A percentile compares a stretch with the other conserved stretches of the same genome.
phyloP scores from a whole-genome alignment of 2,888 invertebrate species.

The Blera fallax region DNA sequence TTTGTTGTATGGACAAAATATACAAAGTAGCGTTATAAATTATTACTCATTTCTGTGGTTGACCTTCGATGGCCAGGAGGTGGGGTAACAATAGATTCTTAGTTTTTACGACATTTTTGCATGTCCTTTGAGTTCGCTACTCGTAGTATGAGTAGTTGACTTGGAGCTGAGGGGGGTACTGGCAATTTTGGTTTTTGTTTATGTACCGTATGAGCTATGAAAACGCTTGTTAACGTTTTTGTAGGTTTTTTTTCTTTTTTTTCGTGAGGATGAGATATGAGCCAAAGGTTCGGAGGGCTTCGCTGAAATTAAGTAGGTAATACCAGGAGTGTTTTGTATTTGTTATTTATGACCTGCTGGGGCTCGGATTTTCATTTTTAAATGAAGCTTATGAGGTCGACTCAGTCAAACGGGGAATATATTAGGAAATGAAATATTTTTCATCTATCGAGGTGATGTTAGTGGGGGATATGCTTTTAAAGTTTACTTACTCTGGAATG shows the following conservation, averaged over 20 bases:
- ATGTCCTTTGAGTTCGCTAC: conserved; percentile 58
- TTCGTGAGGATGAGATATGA: conserved; percentile 32
- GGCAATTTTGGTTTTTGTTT: conserved; percentile 43
- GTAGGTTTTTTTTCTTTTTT: background rate
- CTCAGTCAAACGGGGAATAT: background rate
- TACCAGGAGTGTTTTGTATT: conserved; percentile 60
- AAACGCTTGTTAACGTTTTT: conserved; percentile 51
- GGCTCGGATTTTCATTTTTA: conserved; percentile 18
- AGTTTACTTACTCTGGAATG: no score
- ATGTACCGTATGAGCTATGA: conserved; percentile 60
- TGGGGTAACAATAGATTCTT: conserved; percentile 48
- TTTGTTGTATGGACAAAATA: conserved; percentile 42
- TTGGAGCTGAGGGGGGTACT: background rate
- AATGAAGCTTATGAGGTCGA: background rate
- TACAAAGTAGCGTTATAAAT: conserved; percentile 72
- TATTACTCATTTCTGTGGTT: conserved; percentile 67
- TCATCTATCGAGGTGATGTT: background rate
- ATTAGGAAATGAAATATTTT: background rate
- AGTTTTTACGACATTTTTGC: conserved; percentile 68
- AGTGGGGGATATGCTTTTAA: background rate
- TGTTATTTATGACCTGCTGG: conserved; percentile 62
- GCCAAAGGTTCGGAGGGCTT: conserved; percentile 37
- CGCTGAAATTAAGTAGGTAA: conserved; percentile 65
- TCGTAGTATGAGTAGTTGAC: background rate
- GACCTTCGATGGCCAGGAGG: conserved; percentile 54